Base-by-base conservation (phyloP, 2,888 invertebrate genomes). In the Aethes cnicana region DNA sequence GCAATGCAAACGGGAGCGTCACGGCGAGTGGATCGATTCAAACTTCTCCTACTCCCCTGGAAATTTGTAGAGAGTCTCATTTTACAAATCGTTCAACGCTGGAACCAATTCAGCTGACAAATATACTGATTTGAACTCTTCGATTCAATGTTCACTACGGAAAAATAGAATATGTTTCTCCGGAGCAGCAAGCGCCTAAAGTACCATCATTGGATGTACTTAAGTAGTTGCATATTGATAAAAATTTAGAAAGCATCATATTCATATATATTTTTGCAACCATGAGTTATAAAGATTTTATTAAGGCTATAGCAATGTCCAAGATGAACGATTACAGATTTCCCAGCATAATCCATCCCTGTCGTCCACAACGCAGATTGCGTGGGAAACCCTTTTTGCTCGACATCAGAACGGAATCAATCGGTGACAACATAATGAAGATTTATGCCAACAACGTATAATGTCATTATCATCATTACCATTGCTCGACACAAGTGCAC, bases 41-140 rank as follows among this genome's bases (percentile, higher is more conserved):
- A 80, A 82, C 72, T 81, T 83, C 78, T 79, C 74, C 76, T 72
- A 78, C 80, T 77, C 77, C 69, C 62, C 61, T 58, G 63, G 66
- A 66, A 74, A 77, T 72, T 73, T 70, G 66, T 74, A 54, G 63
- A 58, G 58, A 61, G 64, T 65, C 62, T 63, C 61, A 72, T 72
- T 69, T 77, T 73, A 73, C 72, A 68, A 61, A 18, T 12, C 43
- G 23, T 21, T 25, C 42, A 43, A 23, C 32, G 36, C 21, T n/a
- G 42, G 16, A 32, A 43, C 28, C 42, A 35, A 49, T 42, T 33
- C 33, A 43, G 9, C 39, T 30, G 32, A 16, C 23, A 47, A 47
- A 39, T 37, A 47, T 32, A 23, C 16, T 14, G n/a, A n/a, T n/a
- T n/a, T n/a, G n/a, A n/a, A 2, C n/a, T 8, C 16, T 17, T 4